These are phyloP conservation scores for Puma concolor DNA, from an alignment of 2,113 vertebrate genomes.

Conservation along the genomic window DNA sequence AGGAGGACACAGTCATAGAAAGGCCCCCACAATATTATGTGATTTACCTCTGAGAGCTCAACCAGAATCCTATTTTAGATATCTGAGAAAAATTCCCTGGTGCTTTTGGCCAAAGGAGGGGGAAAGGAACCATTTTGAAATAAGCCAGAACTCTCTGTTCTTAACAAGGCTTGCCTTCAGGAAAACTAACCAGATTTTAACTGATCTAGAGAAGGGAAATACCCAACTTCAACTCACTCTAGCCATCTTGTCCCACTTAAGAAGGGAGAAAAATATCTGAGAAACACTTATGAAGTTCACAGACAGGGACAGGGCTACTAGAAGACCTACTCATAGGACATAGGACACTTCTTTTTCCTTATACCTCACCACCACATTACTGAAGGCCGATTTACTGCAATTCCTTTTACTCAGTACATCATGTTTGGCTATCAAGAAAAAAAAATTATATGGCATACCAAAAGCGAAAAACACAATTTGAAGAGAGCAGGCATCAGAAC, in stretches of 20 bases:
- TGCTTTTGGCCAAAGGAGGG: not conserved
- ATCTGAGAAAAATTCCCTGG: not conserved
- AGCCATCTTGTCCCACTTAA: not conserved
- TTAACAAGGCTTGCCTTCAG: not conserved
- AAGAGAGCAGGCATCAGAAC: not conserved
- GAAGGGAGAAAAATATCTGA: not conserved
- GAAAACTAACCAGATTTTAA: not conserved
- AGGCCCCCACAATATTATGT: not conserved
- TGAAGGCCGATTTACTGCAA: not conserved
- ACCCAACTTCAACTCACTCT: not conserved
- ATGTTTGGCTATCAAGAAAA: not conserved
- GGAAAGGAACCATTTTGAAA: not conserved
- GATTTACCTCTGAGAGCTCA: not conserved
- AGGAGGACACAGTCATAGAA: not conserved
- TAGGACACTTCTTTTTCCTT: not conserved
- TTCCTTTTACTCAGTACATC: not conserved
- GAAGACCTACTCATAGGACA: not conserved
- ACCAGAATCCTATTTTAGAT: not conserved
- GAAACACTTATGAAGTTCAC: not conserved
- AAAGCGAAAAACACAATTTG: not conserved
- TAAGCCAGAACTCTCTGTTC: not conserved
- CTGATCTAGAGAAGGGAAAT: not conserved
- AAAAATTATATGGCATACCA: not conserved
- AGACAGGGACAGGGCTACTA: not conserved
- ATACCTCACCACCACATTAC: not conserved